Evolutionary conservation across 64 coral and sea anemone species (phyloP), one percentile per base, ranked within the genome.

Genomic region (Actinia equina): DNA sequence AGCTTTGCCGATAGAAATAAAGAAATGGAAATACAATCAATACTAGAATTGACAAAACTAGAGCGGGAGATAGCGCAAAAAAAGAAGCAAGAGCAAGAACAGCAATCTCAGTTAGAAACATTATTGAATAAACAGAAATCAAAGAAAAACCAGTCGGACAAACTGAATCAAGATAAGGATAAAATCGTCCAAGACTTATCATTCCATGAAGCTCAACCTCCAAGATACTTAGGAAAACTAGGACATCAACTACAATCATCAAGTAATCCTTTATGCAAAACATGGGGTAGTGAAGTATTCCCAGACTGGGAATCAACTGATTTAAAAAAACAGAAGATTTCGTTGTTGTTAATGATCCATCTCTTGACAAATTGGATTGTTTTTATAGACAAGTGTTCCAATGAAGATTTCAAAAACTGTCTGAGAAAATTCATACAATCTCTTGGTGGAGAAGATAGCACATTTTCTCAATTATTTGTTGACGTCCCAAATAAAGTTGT

Each of bases 231-330:
- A 26, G 19, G 70, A 23, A 5, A 41, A n/a, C 22, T 74, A 74
- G 22, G 70, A 25, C 22, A 26, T 74, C 6, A 17, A 74, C 22
- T n/a, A 15, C 4, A 14, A 74, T 23, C 10, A 2, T 57, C 55
- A 65, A 6, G 5, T 17, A 89, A 82, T 41, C 20, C 6, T 52
- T 52, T 62, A 27, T 88, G 86, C n/a, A 61, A 89, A 86, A 59
- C 70, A 23, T 93, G 91, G 91, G 37, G 22, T 12, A 62, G 14
- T 43, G 91, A 93, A 89, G n/a, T 93, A 58, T 88, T 93, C 14
- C 91, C 80, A 54, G 55, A 93, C 22, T 46, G 59, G 86, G 13
- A 57, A 57, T 57, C 55, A 57, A 16, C 10, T 57, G 6, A 57
- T 57, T 57, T 57, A 12, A 80, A 49, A 42, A 86, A 85, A 22